A percentile compares a stretch with the other conserved stretches of the same genome.
phyloP scores from a whole-genome alignment of 2,113 vertebrate species.

The Calyptomena viridis region DNA sequence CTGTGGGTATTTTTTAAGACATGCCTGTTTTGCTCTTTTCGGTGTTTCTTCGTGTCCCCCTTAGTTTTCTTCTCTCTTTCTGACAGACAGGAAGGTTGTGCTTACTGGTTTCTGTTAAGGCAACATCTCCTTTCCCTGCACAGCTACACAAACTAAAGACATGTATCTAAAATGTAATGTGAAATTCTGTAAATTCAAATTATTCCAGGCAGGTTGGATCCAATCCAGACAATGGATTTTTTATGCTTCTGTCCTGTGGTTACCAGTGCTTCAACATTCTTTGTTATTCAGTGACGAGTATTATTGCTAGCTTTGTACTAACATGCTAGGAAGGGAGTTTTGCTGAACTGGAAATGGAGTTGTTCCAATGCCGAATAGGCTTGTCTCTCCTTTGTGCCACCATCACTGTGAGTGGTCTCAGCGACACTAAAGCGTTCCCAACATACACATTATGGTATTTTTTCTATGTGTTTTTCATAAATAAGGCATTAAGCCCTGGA shows the following conservation, averaged over 20 bases:
- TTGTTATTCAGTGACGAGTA: neutral
- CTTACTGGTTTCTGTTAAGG: neutral
- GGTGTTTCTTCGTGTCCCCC: neutral
- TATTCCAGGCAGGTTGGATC: conserved; percentile 10
- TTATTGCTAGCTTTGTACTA: neutral
- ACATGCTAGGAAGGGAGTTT: neutral
- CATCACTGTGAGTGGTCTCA: neutral
- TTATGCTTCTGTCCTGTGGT: conserved; percentile 4
- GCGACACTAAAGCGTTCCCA: neutral
- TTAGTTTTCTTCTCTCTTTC: neutral
- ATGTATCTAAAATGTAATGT: neutral
- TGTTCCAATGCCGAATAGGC: neutral
- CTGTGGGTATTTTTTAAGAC: neutral
- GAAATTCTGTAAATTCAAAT: conserved; percentile 39
- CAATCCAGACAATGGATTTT: conserved; percentile 20
- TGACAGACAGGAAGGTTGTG: neutral
- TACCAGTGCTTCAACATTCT: neutral
- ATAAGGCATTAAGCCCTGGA: neutral
- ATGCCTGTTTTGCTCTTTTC: neutral
- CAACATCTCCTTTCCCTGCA: neutral
- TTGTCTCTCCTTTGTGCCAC: neutral
- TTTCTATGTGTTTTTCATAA: neutral
- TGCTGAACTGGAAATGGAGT: neutral
- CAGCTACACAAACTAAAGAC: neutral
- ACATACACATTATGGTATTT: neutral